Conservation (phyloP, 2,113 vertebrate species). For the Lepus europaeus region DNA sequence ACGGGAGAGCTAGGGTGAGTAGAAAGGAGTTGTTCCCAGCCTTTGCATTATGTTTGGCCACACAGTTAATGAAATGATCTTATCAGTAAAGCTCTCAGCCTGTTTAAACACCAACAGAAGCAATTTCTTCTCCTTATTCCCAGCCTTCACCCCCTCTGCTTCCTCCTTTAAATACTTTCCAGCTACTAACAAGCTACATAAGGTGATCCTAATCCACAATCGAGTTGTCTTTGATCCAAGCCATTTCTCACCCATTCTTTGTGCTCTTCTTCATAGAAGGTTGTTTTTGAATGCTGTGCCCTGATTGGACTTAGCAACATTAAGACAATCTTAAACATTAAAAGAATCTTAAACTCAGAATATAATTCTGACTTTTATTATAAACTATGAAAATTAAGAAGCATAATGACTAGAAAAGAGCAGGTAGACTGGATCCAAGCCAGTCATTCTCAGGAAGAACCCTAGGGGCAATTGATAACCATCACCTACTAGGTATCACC, state of each 20-base stretch:
- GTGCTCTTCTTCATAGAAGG: not conserved
- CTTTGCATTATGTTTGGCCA: not conserved
- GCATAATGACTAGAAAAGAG: not conserved
- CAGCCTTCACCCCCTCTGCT: too few relatives aligned
- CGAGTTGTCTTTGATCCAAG: not conserved
- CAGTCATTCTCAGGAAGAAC: not conserved
- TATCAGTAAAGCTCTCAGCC: not conserved
- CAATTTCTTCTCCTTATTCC: not conserved
- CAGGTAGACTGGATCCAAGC: not conserved
- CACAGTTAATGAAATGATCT: not conserved
- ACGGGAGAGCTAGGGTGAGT: not conserved
- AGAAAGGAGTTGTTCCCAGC: not conserved
- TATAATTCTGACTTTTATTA: not conserved
- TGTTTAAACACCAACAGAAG: not conserved
- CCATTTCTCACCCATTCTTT: not conserved
- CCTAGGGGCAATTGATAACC: not conserved
- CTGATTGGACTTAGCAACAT: not conserved
- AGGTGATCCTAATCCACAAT: not conserved
- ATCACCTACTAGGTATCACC: not conserved
- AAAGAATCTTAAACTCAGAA: conserved; percentile 4
- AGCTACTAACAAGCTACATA: not conserved
- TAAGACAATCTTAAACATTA: not conserved
- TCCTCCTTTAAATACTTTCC: not conserved
- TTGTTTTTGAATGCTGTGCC: conserved; percentile 33
- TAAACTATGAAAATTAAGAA: conserved; percentile 27